Percentiles rank a stretch among this genome's conserved stretches.
These are phyloP conservation scores for Drosophila nigromelanica DNA, from an alignment of 1,140 invertebrate genomes.

Conservation along the genomic window DNA sequence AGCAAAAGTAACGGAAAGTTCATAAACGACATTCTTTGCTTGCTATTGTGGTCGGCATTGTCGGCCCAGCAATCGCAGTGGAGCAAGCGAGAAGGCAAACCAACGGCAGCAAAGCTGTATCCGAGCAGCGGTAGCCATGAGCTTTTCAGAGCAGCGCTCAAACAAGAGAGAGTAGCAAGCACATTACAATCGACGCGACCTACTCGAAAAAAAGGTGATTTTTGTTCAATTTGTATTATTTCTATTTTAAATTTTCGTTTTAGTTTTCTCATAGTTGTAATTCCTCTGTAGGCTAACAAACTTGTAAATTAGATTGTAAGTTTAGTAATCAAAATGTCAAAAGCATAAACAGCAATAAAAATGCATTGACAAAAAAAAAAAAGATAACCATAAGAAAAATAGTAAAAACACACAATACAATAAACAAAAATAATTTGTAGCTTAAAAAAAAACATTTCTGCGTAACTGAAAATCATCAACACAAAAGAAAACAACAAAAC, in stretches of 20 bases:
- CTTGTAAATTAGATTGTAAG: slow-evolving; percentile 54
- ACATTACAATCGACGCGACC: slow-evolving; percentile 66
- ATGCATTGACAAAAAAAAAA: slow-evolving; percentile 32
- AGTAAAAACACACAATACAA: slow-evolving; percentile 43
- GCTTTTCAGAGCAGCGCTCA: slow-evolving; percentile 32
- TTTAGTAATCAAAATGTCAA: slow-evolving; percentile 31
- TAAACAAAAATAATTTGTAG: slow-evolving; percentile 50
- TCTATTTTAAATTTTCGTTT: slow-evolving; percentile 55
- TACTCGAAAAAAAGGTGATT: slow-evolving; percentile 73
- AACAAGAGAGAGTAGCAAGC: slow-evolving; percentile 38
- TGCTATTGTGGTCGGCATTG: slow-evolving; percentile 38
- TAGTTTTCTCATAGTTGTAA: slow-evolving; percentile 63
- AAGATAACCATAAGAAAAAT: slow-evolving; percentile 28
- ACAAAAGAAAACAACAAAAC: slow-evolving; percentile 10
- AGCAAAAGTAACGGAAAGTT: slow-evolving; percentile 54
- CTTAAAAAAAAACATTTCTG: slow-evolving; percentile 15
- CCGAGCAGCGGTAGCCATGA: slow-evolving; percentile 10
- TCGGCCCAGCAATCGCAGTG: slow-evolving; percentile 19
- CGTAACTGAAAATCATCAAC: slow-evolving; percentile 6
- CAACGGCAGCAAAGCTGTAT: slow-evolving; percentile 19
- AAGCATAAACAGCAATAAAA: slow-evolving; percentile 18
- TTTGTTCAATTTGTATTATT: slow-evolving; percentile 65
- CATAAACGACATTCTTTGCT: slow-evolving; percentile 44
- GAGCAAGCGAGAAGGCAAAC: slow-evolving; percentile 39
- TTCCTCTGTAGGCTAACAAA: slow-evolving; percentile 55